A percentile compares a stretch with the other conserved stretches of the same genome.
Conservation (phyloP, 2,888 invertebrate species). For the Cosmia pyralina region DNA sequence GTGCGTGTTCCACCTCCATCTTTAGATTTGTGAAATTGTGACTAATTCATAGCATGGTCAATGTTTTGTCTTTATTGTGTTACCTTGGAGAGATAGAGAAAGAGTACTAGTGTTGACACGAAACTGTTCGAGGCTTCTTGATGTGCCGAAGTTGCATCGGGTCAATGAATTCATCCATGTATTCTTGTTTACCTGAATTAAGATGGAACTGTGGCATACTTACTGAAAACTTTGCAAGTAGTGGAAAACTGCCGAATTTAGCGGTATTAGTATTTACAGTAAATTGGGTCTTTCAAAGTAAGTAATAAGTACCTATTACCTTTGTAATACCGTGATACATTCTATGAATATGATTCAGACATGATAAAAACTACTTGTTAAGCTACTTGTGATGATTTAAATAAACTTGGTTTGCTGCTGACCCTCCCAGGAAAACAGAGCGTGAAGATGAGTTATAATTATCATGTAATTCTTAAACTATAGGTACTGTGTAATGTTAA, state of each 20-base stretch:
- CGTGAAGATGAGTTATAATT: neutral
- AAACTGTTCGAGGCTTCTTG: conserved; percentile 42
- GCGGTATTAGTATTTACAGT: conserved; percentile 12
- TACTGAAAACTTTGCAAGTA: conserved; percentile 33
- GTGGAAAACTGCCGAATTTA: neutral
- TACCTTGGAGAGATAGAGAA: conserved; percentile 4
- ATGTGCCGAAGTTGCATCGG: conserved; percentile 65
- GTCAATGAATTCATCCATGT: conserved; percentile 59
- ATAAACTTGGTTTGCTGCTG: neutral
- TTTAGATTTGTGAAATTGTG: neutral
- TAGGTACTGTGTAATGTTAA: no score
- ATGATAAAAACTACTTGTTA: neutral
- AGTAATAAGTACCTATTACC: neutral
- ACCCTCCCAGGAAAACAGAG: neutral
- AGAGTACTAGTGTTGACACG: conserved; percentile 20
- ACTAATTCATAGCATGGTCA: neutral
- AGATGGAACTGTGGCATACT: conserved; percentile 76
- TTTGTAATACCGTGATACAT: neutral
- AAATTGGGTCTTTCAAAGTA: neutral
- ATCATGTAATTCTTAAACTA: neutral
- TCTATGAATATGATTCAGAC: neutral
- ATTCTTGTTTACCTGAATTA: conserved; percentile 63
- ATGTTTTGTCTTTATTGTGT: conserved; percentile 17
- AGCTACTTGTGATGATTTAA: neutral
- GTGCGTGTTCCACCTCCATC: conserved; percentile 2